These are phyloP conservation scores for Pseudochromis fuscus DNA, from an alignment of 2,797 vertebrate genomes.

Conservation along the genomic window DNA sequence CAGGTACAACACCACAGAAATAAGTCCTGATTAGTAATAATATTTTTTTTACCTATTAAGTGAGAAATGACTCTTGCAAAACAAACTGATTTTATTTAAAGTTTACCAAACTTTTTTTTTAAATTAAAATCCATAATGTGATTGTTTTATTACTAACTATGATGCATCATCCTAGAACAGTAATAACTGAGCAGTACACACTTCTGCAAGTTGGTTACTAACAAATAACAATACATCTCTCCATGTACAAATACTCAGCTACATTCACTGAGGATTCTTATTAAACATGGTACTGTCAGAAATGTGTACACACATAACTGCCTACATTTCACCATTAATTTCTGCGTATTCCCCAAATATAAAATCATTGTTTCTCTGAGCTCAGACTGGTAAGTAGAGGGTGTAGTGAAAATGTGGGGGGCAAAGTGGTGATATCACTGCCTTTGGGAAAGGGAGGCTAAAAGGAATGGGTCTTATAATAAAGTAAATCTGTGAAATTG, in stretches of 20 bases:
- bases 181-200: constrained; percentile 15
- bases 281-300: constrained; percentile 8
- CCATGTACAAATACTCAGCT: constrained; percentile 16
- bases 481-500: constrained; percentile 65
- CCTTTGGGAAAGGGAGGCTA: constrained; percentile 62
- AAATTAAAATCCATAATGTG: constrained; percentile 9
- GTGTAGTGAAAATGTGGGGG: constrained; percentile 66
- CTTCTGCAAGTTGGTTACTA: constrained; percentile 19
- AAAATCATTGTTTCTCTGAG: constrained; percentile 62
- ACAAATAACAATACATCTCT: constrained; percentile 22
- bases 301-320: neutral
- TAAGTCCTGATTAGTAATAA: constrained; percentile 23
- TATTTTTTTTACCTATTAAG: constrained; percentile 10
- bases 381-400: constrained; percentile 72
- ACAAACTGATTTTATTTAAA: constrained; percentile 12
- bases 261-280: constrained; percentile 15
- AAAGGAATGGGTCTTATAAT: constrained; percentile 62
- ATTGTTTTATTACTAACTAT: constrained; percentile 11
- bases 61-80: constrained; percentile 22
- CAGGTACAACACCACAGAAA: constrained; percentile 16
- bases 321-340: neutral
- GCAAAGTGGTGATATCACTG: constrained; percentile 50
- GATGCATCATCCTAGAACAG: constrained; percentile 17
- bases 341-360: constrained; percentile 14
- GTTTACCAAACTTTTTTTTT: too few relatives aligned